Percentiles rank a stretch among this genome's conserved stretches.
Conservation (phyloP, 2,113 vertebrate genomes). For the Glareola pratincola region DNA sequence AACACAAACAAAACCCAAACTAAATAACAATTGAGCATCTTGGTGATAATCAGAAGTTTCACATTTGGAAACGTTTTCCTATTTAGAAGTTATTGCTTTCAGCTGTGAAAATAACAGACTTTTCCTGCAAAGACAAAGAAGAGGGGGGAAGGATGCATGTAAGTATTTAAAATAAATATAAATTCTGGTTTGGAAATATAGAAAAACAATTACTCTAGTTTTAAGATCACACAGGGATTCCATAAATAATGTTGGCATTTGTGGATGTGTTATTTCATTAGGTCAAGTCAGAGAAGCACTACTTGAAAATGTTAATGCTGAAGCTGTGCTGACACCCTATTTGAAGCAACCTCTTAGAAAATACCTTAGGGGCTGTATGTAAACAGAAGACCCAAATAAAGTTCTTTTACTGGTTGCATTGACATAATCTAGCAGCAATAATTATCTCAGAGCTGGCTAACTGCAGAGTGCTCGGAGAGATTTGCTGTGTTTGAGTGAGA, state of each 20-base stretch:
- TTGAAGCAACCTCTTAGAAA: neutral
- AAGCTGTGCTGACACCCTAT: neutral
- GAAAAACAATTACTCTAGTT: neutral
- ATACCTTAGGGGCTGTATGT: neutral
- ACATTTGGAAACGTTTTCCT: conserved; percentile 54
- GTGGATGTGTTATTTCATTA: conserved; percentile 17
- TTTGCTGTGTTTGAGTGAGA: neutral
- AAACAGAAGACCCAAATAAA: neutral
- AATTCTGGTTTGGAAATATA: conserved; percentile 24
- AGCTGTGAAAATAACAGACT: conserved; percentile 70
- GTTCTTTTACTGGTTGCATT: neutral
- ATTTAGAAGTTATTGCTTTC: conserved; percentile 67
- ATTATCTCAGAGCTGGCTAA: neutral
- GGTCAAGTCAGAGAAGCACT: neutral
- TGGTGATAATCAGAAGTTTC: conserved; percentile 52
- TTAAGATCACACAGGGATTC: neutral
- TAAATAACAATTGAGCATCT: conserved; percentile 1
- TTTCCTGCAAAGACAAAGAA: conserved; percentile 41
- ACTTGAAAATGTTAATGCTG: neutral
- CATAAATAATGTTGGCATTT: neutral
- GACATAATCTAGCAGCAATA: neutral
- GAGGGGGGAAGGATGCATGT: neutral
- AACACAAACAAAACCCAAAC: neutral
- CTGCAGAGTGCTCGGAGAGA: neutral
- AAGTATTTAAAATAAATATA: conserved; percentile 64